phyloP scores from a whole-genome alignment of 1,140 invertebrate species.

The Glossosoma conforme region DNA sequence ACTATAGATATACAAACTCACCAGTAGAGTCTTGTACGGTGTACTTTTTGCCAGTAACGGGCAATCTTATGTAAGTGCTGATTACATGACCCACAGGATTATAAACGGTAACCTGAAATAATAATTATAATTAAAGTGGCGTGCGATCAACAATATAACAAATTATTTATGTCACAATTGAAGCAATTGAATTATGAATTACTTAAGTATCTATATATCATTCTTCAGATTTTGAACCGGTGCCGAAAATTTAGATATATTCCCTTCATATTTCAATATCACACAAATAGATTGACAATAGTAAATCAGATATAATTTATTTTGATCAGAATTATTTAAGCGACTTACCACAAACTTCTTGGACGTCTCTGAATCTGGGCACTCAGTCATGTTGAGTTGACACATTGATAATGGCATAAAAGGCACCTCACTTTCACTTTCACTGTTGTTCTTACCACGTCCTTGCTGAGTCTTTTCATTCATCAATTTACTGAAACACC shows the following conservation, averaged over 20 bases:
- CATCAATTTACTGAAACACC: slow-evolving; percentile 21
- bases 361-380: slow-evolving; percentile 50
- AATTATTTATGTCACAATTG: too few relatives aligned
- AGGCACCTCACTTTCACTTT: not conserved
- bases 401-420: slow-evolving; percentile 16
- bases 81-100: slow-evolving; percentile 73
- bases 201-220: not conserved
- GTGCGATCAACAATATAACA: too few relatives aligned
- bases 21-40: slow-evolving; percentile 57
- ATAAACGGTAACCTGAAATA: slow-evolving; percentile 67
- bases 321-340: too few relatives aligned
- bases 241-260: too few relatives aligned
- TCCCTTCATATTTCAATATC: too few relatives aligned
- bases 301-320: too few relatives aligned
- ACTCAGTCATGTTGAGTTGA: slow-evolving; percentile 19
- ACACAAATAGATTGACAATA: too few relatives aligned
- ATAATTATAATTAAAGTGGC: too few relatives aligned
- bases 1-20: too few relatives aligned
- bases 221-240: not conserved
- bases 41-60: slow-evolving; percentile 59
- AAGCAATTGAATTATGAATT: not conserved
- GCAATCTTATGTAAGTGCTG: slow-evolving; percentile 63
- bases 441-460: not conserved
- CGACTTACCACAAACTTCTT: slow-evolving; percentile 56
- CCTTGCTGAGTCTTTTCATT: slow-evolving; percentile 1